phyloP scores from a whole-genome alignment of 2,888 invertebrate species.

The Sialis lutaria region DNA sequence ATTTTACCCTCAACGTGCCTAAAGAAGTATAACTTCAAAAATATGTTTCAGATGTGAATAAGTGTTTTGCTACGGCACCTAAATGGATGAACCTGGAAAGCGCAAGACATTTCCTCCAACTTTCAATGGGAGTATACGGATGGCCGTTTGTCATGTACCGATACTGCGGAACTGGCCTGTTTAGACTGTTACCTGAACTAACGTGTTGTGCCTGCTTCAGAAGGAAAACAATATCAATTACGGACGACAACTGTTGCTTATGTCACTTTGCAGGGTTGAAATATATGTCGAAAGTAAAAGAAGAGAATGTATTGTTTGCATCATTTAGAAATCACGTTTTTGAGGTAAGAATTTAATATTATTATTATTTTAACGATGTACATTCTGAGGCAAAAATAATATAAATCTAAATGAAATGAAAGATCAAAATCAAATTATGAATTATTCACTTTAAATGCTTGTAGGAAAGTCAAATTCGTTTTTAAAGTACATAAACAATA shows the following conservation, averaged over 20 bases:
- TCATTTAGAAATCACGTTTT: conserved; percentile 75
- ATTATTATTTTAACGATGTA: not conserved
- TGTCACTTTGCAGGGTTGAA: conserved; percentile 76
- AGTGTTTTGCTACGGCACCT: conserved; percentile 45
- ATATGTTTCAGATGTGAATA: conserved; percentile 26
- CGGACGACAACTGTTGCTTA: conserved; percentile 81
- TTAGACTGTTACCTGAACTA: conserved; percentile 46
- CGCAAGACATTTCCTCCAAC: conserved; percentile 58
- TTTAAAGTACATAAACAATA: too few relatives aligned
- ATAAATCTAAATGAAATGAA: too few relatives aligned
- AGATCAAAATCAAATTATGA: too few relatives aligned
- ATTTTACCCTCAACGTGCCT: too few relatives aligned
- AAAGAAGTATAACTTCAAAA: too few relatives aligned
- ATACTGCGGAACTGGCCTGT: conserved; percentile 57
- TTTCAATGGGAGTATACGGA: conserved; percentile 72
- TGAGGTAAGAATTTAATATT: conserved; percentile 36
- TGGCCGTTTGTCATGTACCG: conserved; percentile 74
- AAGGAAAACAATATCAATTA: conserved; percentile 41
- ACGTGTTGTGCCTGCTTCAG: conserved; percentile 54
- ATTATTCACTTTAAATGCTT: too few relatives aligned
- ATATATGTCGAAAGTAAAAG: conserved; percentile 52
- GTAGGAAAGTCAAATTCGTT: too few relatives aligned
- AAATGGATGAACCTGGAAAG: conserved; percentile 68
- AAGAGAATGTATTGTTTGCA: conserved; percentile 69
- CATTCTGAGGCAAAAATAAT: too few relatives aligned